A percentile compares a stretch with the other conserved stretches of the same genome.
Evolutionary conservation across 2,113 vertebrate species (phyloP).

Genomic region (Erpornis zantholeuca): DNA sequence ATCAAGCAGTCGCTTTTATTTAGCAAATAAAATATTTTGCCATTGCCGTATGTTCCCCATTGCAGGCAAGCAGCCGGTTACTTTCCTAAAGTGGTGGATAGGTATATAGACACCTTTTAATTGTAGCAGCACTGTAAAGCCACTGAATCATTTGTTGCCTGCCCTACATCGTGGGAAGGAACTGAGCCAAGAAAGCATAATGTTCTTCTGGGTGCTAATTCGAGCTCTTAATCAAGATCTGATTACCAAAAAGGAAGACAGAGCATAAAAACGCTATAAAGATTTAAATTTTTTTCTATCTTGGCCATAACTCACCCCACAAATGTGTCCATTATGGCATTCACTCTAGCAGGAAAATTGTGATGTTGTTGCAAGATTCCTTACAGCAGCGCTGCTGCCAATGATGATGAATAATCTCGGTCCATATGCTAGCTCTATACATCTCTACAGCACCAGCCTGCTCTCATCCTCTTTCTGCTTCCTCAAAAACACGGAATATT

Average conservation of each 20-base stretch:
- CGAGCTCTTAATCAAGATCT: slow-evolving; percentile 59
- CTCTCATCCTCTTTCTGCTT: slow-evolving; percentile 18
- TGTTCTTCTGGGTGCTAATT: slow-evolving; percentile 58
- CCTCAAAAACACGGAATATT: neutral
- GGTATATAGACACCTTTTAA: neutral
- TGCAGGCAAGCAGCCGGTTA: neutral
- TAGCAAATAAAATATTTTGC: neutral
- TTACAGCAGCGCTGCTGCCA: slow-evolving; percentile 24
- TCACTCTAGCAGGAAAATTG: slow-evolving; percentile 45
- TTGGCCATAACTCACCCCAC: slow-evolving; percentile 9
- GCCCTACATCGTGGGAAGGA: neutral
- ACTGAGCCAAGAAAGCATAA: slow-evolving; percentile 36
- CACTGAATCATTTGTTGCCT: neutral
- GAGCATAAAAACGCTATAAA: slow-evolving; percentile 60
- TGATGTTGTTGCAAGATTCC: slow-evolving; percentile 33
- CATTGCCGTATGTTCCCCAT: neutral
- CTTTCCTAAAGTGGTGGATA: neutral
- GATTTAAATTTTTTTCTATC: slow-evolving; percentile 43
- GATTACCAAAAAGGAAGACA: slow-evolving; percentile 59
- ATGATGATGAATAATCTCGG: slow-evolving; percentile 12
- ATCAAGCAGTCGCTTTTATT: neutral
- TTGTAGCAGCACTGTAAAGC: neutral
- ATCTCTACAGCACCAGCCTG: neutral
- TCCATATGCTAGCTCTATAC: slow-evolving; percentile 15
- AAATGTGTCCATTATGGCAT: slow-evolving; percentile 41